Conservation (phyloP, 2,888 invertebrate species). For the Neoascia interrupta region DNA sequence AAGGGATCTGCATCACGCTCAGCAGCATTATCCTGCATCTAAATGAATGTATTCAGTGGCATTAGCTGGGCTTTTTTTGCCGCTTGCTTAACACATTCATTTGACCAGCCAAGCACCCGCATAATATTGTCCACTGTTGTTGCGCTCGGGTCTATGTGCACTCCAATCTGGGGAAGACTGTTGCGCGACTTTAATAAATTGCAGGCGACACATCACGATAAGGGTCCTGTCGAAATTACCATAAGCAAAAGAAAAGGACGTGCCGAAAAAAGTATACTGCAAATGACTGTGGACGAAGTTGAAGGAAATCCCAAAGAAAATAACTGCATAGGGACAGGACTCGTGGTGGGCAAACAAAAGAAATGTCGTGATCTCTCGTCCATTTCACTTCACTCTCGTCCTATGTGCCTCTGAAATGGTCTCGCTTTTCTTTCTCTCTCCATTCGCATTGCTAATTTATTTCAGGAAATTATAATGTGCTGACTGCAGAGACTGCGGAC, state of each 20-base stretch:
- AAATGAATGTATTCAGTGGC: conserved; percentile 47
- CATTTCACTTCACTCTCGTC: conserved; percentile 15
- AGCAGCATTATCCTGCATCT: conserved; percentile 19
- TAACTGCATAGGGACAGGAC: conserved; percentile 12
- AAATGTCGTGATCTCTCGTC: conserved; percentile 52
- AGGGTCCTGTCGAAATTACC: conserved; percentile 67
- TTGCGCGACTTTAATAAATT: conserved; percentile 63
- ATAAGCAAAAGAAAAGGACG: conserved; percentile 41
- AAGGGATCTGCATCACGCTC: neutral
- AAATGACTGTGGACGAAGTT: conserved; percentile 39
- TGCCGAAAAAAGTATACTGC: neutral
- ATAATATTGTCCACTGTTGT: conserved; percentile 60
- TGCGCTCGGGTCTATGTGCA: neutral
- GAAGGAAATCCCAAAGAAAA: conserved; percentile 22
- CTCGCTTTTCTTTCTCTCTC: conserved; percentile 48
- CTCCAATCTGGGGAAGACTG: conserved; percentile 13
- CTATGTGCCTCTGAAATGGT: neutral
- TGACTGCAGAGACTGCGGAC: conserved; percentile 70
- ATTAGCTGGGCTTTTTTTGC: conserved; percentile 20
- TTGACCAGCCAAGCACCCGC: conserved; percentile 59
- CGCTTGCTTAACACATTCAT: conserved; percentile 34
- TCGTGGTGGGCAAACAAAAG: conserved; percentile 50
- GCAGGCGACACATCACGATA: conserved; percentile 67
- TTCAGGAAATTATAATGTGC: conserved; percentile 70
- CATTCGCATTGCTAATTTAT: conserved; percentile 69